These are phyloP conservation scores for Pristiophorus japonicus DNA, from an alignment of 2,113 vertebrate species.

Conservation along the genomic window DNA sequence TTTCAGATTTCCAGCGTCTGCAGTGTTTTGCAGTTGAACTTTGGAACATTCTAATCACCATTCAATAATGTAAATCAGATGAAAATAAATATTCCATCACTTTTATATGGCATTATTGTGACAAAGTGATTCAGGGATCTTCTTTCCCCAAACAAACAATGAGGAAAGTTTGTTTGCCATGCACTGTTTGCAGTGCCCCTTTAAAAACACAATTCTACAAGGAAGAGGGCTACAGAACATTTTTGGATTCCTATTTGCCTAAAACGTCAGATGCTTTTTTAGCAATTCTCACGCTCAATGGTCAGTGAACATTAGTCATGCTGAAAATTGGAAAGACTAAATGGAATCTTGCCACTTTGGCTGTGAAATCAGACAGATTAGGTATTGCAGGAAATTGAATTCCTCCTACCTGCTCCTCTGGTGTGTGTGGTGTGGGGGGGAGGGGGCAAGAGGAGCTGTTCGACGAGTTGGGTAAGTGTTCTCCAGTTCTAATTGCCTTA, in stretches of 20 bases:
- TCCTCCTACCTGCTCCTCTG: background rate
- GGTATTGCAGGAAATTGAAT: background rate
- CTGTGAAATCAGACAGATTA: background rate
- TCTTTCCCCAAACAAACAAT: background rate
- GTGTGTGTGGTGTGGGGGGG: background rate
- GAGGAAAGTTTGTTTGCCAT: background rate
- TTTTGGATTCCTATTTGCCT: background rate
- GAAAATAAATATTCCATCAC: background rate
- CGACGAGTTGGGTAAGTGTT: background rate
- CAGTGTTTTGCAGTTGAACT: background rate
- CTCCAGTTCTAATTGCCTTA: background rate
- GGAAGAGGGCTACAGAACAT: background rate
- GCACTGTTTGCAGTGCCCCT: background rate
- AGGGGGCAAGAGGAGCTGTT: background rate
- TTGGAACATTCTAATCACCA: background rate
- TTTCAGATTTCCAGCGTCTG: too few species aligned
- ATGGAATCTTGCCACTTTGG: background rate
- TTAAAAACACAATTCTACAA: background rate
- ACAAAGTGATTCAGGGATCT: background rate
- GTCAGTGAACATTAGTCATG: slow-evolving; percentile 23
- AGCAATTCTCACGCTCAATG: background rate
- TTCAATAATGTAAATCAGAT: background rate
- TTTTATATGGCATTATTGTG: background rate
- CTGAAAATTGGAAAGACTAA: slow-evolving; percentile 22
- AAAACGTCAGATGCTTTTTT: background rate